These are phyloP conservation scores for Myotis davidii DNA, from an alignment of 2,113 vertebrate species.

Conservation along the genomic window DNA sequence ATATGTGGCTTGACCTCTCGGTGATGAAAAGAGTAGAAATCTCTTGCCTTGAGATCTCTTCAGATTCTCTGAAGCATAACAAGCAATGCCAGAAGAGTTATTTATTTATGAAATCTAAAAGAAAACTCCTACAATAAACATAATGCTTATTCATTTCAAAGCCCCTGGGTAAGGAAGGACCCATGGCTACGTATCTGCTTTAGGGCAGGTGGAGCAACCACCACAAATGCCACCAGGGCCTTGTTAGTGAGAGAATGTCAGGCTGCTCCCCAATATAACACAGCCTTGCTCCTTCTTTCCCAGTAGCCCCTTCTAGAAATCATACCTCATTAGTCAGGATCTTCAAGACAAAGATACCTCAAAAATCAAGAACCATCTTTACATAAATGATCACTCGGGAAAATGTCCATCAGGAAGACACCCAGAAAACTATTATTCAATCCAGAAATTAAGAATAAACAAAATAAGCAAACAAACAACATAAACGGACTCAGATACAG, in stretches of 20 bases:
- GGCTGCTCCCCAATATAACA: neutral
- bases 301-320: neutral
- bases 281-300: neutral
- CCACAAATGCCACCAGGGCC: neutral
- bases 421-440: neutral
- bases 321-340: neutral
- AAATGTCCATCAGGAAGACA: neutral
- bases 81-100: neutral
- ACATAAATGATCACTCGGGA: neutral
- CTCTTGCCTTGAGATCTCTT: neutral
- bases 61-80: neutral
- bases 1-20: neutral
- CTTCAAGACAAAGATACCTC: neutral
- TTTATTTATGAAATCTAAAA: slow-evolving; percentile 5
- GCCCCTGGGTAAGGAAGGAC: neutral
- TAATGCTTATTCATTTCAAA: neutral
- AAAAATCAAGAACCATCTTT: neutral
- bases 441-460: neutral
- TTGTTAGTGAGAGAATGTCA: slow-evolving; percentile 35
- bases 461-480: neutral
- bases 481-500: neutral
- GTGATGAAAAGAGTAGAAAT: neutral
- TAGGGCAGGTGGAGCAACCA: neutral
- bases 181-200: neutral
- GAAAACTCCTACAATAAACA: neutral